Base-by-base conservation (phyloP, 2,888 invertebrate genomes). In the Hirtodrosophila confusa region DNA sequence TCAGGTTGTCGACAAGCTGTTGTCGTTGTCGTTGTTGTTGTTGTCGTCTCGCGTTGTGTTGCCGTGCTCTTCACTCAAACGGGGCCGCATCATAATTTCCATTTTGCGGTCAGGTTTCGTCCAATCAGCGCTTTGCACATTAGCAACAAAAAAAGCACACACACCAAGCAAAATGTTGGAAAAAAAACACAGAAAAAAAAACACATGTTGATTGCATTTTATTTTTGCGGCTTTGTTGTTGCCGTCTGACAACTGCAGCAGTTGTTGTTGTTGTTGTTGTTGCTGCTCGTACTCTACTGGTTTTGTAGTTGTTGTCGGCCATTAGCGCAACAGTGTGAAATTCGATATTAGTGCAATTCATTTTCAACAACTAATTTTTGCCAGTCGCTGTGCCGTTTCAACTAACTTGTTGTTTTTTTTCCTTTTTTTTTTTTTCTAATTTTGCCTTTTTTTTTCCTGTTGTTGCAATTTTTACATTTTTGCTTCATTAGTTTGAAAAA, bases 51-150 rank as follows among this genome's bases (percentile, higher is more conserved):
- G 67, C 7, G 6, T 61, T 44, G 43, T 67, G 69, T 61, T 65
- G 84, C 71, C 67, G 78, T 85, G 79, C 83, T 87, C 83, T 87
- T 84, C 68, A 71, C 87, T 85, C 83, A 84, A 80, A 87, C 74
- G 82, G 78, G 86, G 86, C 78, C 86, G 74, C 87, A 87, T 87
- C 86, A 84, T 85, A 87, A 87, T 84, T 85, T 87, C 83, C 79
- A 87, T 85, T 87, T 87, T 87, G 84, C 87, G 84, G 83, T 85
- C 88, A 86, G 78, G 70, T 78, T 76, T 89, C 88, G 87, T 79
- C 88, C 88, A 88, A 88, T 88, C 88, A 89, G 88, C 88, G 86
- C 79, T 89, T 86, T 88, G 84, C 87, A 85, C 80, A 87, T 87
- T 82, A 86, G 79, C 78, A 56, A 63, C 65, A 72, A 77, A 83